Conservation (phyloP, 2,797 vertebrate genomes). For the Aulostomus chinensis region DNA sequence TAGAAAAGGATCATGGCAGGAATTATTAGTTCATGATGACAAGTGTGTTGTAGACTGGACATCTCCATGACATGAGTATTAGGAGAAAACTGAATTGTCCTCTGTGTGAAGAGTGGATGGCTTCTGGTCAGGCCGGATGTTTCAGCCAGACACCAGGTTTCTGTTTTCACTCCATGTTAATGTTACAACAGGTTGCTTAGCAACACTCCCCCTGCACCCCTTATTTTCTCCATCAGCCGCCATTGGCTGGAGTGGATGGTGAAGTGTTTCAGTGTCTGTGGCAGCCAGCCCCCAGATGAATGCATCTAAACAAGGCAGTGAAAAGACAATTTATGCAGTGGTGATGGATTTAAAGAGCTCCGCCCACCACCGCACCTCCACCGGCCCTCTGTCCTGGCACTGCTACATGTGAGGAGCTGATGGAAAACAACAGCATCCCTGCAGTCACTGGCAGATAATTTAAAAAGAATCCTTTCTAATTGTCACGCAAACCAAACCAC, state of each 20-base stretch:
- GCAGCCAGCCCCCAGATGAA: constrained; percentile 31
- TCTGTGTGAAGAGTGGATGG: constrained; percentile 37
- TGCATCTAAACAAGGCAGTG: constrained; percentile 69
- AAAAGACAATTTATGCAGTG: constrained; percentile 64
- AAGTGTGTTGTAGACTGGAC: too few species aligned
- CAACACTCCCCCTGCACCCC: constrained; percentile 49
- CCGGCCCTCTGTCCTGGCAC: constrained; percentile 4
- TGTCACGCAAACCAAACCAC: constrained; percentile 3
- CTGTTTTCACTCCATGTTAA: constrained; percentile 74
- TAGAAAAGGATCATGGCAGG: too few species aligned
- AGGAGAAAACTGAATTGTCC: constrained; percentile 25
- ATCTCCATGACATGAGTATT: constrained; percentile 4
- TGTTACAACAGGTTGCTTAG: constrained; percentile 75
- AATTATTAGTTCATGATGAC: too few species aligned
- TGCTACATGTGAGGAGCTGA: constrained; percentile 25
- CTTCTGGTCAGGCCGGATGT: constrained; percentile 49
- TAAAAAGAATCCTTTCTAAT: constrained; percentile 15
- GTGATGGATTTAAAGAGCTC: constrained; percentile 63
- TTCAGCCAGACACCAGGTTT: constrained; percentile 64
- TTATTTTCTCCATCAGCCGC: constrained; percentile 46
- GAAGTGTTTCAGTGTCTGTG: constrained; percentile 63
- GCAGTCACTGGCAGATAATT: constrained; percentile 42
- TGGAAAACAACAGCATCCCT: constrained; percentile 38
- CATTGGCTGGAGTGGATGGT: constrained; percentile 59
- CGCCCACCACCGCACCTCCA: constrained; percentile 6